phyloP scores from a whole-genome alignment of 2,797 vertebrate genomes.

The Pteropus rufus region DNA sequence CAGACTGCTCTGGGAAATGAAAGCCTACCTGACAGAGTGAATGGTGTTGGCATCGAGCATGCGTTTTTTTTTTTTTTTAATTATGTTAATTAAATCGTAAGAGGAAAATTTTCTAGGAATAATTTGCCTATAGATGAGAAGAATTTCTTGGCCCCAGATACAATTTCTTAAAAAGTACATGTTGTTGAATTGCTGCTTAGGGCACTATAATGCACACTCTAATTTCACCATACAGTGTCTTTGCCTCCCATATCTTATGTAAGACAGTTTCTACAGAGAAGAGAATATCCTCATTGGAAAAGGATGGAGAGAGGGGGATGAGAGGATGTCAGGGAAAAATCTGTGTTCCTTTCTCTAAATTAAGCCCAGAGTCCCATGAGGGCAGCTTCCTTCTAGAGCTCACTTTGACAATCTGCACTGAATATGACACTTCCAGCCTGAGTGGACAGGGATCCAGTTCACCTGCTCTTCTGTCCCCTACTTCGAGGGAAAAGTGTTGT shows the following conservation, averaged over 20 bases:
- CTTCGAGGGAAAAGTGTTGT: neutral
- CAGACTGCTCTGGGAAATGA: neutral
- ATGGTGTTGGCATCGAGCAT: neutral
- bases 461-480: neutral
- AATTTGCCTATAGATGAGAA: neutral
- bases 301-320: neutral
- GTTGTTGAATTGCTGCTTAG: neutral
- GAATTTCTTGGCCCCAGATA: neutral
- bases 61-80: neutral
- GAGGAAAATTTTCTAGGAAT: neutral
- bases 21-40: neutral
- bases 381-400: neutral
- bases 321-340: neutral
- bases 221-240: neutral
- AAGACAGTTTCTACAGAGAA: neutral
- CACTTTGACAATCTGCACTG: neutral
- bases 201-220: neutral
- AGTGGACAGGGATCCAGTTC: neutral
- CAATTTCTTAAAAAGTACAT: neutral
- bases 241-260: neutral
- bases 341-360: neutral
- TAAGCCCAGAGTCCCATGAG: neutral
- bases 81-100: constrained; percentile 17
- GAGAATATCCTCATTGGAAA: neutral
- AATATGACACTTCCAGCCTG: neutral